phyloP scores from a whole-genome alignment of 1,140 invertebrate genomes.

The Orussus abietinus region DNA sequence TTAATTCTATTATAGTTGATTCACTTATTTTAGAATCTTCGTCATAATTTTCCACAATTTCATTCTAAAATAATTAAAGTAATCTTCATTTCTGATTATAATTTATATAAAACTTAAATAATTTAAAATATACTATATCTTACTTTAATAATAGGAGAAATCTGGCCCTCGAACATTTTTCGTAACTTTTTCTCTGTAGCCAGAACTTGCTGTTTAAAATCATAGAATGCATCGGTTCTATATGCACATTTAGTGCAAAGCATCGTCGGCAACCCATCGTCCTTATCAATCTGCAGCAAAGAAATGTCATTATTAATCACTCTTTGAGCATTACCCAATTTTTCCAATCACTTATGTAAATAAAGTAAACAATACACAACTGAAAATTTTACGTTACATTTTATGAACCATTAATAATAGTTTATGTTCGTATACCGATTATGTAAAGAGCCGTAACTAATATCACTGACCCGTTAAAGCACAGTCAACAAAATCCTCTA shows the following conservation, averaged over 20 bases:
- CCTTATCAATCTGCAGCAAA: slow-evolving; percentile 33
- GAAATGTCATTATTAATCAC: neutral
- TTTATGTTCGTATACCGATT: neutral
- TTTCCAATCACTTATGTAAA: neutral
- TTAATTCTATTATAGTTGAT: neutral
- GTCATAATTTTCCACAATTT: slow-evolving; percentile 5
- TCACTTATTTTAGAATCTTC: neutral
- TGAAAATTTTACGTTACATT: slow-evolving; percentile 3
- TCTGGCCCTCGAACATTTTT: slow-evolving; percentile 33
- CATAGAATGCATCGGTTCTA: slow-evolving; percentile 38
- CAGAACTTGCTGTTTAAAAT: slow-evolving; percentile 43
- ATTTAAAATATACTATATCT: neutral
- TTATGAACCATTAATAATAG: neutral
- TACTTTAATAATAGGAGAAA: slow-evolving; percentile 16
- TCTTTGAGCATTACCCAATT: neutral
- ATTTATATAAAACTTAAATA: slow-evolving; percentile 5
- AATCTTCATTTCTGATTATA: neutral
- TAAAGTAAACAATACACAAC: slow-evolving; percentile 1
- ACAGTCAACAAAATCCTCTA: no score
- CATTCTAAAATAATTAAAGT: slow-evolving; percentile 12
- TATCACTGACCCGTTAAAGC: slow-evolving; percentile 2
- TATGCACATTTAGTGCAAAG: slow-evolving; percentile 46
- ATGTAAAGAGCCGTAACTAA: slow-evolving; percentile 1
- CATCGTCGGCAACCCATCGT: slow-evolving; percentile 42
- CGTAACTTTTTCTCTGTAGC: slow-evolving; percentile 40